Percentiles rank a stretch among this genome's conserved stretches.
phyloP scores from a whole-genome alignment of 92 coral and sea anemone genomes.

The Heliopora coerulea region DNA sequence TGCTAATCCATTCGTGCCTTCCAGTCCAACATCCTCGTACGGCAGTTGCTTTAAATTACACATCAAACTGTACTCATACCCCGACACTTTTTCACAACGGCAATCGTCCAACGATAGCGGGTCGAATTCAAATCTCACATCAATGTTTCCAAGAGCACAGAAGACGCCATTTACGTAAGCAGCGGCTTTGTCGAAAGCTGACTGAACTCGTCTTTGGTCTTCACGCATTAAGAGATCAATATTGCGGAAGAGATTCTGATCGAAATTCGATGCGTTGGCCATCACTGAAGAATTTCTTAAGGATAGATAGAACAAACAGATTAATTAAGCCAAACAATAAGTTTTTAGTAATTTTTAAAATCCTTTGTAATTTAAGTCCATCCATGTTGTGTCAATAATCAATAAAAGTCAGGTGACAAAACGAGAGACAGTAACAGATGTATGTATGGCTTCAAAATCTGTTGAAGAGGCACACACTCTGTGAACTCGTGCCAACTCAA shows the following conservation, averaged over 20 bases:
- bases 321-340: not conserved
- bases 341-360: not conserved
- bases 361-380: conserved; percentile 15
- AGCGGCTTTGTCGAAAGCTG: conserved; percentile 36
- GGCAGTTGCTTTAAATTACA: conserved; percentile 35
- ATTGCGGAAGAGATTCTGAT: not conserved
- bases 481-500: too few species aligned
- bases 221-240: conserved; percentile 27
- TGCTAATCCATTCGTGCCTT: conserved; percentile 18
- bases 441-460: too few species aligned
- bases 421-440: too few species aligned
- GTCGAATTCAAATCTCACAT: conserved; percentile 40
- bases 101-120: conserved; percentile 38
- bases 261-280: not conserved
- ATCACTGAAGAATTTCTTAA: not conserved
- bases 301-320: not conserved
- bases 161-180: conserved; percentile 25
- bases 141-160: conserved; percentile 28
- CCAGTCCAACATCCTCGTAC: conserved; percentile 6
- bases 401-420: too few species aligned
- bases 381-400: conserved; percentile 15
- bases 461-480: too few species aligned
- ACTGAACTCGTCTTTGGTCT: conserved; percentile 10
- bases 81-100: conserved; percentile 28
- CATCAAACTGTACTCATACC: conserved; percentile 34